These are phyloP conservation scores for Rhynchophorus ferrugineus DNA, from an alignment of 1,140 invertebrate genomes.

Conservation along the genomic window DNA sequence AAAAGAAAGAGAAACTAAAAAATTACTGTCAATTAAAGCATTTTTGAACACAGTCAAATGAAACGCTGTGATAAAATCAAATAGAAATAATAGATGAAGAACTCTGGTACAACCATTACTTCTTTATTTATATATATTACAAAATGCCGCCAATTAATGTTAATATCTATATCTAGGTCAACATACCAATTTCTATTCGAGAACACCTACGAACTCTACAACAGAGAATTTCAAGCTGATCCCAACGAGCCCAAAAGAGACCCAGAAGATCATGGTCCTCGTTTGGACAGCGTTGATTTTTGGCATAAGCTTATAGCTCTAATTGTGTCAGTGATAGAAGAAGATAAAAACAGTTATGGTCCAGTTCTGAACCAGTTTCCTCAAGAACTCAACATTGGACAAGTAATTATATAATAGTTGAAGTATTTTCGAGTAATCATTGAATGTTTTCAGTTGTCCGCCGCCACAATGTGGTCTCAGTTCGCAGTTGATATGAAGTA, in stretches of 20 bases:
- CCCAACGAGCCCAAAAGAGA: conserved; percentile 81
- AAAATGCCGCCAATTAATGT: no score
- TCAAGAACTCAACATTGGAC: conserved; percentile 84
- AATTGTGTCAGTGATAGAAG: conserved; percentile 97
- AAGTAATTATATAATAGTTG: conserved; percentile 45
- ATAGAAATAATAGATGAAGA: no score
- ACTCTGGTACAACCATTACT: no score
- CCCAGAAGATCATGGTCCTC: conserved; percentile 81
- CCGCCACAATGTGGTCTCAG: conserved; percentile 93
- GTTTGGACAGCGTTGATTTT: conserved; percentile 89
- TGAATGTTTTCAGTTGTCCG: conserved; percentile 69
- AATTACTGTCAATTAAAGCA: no score
- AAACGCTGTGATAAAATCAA: no score
- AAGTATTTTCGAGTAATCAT: background rate
- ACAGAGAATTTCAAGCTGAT: conserved; percentile 86
- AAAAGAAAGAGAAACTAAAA: no score
- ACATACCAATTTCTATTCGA: conserved; percentile 98
- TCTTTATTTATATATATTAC: no score
- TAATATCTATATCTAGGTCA: conserved; percentile 66
- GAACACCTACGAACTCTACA: conserved; percentile 94
- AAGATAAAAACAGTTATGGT: conserved; percentile 96
- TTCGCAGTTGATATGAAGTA: conserved; percentile 98
- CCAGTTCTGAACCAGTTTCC: conserved; percentile 98
- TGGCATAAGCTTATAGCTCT: conserved; percentile 98
- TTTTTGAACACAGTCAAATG: no score